Evolutionary conservation across 2,797 vertebrate species (phyloP).

Genomic region (Eulemur rubriventer): DNA sequence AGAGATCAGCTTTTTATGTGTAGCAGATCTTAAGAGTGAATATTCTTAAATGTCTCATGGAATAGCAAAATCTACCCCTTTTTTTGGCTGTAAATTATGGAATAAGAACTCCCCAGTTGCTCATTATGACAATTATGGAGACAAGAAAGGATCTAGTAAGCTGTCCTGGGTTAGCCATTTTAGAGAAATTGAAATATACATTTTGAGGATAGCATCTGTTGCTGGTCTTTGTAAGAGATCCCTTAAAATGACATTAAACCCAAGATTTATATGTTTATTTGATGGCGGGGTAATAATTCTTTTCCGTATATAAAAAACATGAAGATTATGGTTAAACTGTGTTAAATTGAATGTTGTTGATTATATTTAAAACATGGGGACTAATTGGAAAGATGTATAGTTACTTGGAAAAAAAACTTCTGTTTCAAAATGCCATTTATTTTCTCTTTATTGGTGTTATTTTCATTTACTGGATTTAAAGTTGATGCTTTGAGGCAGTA

Average conservation of each 20-base stretch:
- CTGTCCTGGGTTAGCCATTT: neutral
- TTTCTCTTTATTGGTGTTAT: slow-evolving; percentile 15
- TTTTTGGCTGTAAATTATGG: neutral
- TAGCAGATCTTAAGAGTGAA: neutral
- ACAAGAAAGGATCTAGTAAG: neutral
- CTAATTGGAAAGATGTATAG: neutral
- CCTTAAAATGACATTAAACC: neutral
- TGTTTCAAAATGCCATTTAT: neutral
- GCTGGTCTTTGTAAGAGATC: neutral
- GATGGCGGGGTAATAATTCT: neutral
- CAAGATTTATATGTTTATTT: slow-evolving; percentile 13
- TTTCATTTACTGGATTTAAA: slow-evolving; percentile 58
- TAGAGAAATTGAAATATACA: neutral
- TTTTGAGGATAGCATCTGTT: slow-evolving; percentile 28
- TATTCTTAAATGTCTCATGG: neutral
- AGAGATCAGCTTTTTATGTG: neutral
- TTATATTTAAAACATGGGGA: neutral
- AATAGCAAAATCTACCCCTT: neutral
- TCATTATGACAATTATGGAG: neutral
- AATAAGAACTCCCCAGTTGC: neutral
- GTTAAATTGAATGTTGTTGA: neutral
- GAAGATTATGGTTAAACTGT: neutral
- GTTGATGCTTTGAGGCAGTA: neutral
- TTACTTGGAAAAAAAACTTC: neutral
- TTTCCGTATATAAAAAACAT: neutral